Conservation (phyloP, 2,797 vertebrate genomes). For the Ptychadena robeensis region DNA sequence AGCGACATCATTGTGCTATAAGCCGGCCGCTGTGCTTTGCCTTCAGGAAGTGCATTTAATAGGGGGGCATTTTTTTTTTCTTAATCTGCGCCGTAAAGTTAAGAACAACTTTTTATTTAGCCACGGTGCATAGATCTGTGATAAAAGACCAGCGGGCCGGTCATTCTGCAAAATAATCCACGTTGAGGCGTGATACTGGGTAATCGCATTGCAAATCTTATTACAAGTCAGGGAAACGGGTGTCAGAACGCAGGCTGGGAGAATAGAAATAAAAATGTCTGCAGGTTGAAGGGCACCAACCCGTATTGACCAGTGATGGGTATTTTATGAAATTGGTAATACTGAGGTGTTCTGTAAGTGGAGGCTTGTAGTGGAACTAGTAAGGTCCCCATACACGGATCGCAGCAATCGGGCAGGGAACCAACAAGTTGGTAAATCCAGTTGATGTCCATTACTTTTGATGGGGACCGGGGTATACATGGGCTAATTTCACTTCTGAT, state of each 20-base stretch:
- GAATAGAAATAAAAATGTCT: neutral
- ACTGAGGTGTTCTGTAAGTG: too few relatives aligned
- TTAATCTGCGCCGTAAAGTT: slow-evolving; percentile 76
- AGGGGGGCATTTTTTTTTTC: slow-evolving; percentile 70
- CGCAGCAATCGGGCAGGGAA: too few relatives aligned
- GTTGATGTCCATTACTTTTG: too few relatives aligned
- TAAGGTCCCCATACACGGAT: too few relatives aligned
- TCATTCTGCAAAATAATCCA: slow-evolving; percentile 69
- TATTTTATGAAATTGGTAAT: too few relatives aligned
- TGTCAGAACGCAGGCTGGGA: neutral
- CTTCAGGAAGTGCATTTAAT: slow-evolving; percentile 80
- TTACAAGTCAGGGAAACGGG: neutral
- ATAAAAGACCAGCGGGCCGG: slow-evolving; percentile 73
- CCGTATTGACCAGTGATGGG: neutral
- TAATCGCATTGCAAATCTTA: slow-evolving; percentile 30
- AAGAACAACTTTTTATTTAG: slow-evolving; percentile 72
- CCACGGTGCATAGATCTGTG: slow-evolving; percentile 65
- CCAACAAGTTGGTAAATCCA: too few relatives aligned
- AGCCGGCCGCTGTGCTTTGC: slow-evolving; percentile 82
- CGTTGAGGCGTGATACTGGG: slow-evolving; percentile 68
- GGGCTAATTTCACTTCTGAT: too few relatives aligned
- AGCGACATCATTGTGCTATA: slow-evolving; percentile 87
- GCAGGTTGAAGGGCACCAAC: neutral
- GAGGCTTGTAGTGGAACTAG: too few relatives aligned
- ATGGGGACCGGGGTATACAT: too few relatives aligned